Base-by-base conservation (phyloP, 2,888 invertebrate species). In the Sicus ferrugineus region DNA sequence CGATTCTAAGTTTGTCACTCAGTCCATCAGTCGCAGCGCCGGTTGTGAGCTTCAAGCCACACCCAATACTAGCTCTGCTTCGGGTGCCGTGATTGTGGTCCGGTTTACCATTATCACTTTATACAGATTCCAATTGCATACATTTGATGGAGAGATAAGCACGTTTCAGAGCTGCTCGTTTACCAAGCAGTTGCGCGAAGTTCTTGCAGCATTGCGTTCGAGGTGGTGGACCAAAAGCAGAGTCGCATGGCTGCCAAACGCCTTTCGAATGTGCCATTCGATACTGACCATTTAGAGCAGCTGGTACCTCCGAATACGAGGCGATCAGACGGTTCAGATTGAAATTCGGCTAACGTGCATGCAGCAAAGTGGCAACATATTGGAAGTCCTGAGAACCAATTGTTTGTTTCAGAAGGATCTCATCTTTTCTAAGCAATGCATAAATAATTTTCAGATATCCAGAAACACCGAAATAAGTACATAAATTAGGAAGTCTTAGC, bases 201-300 rank as follows among this genome's bases (percentile, higher is more conserved):
- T 30, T n/a, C 19, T 56, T 56, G 11, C 16, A 16, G 56, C 56
- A 56, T 56, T n/a, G n/a, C n/a, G n/a, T n/a, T n/a, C n/a, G n/a
- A n/a, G n/a, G n/a, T n/a, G n/a, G n/a, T n/a, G 56, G 9, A 30
- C 30, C 3, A 26, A 30, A 31, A 56, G 30, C 30, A 9, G 56
- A 56, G n/a, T 31, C 30, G 56, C 31, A 30, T 56, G 56, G 31
- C n/a, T 30, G 56, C 19, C 31, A 56, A 56, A 56, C 56, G 30
- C 56, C 56, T 56, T 56, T 56, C 56, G 30, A 56, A 56, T 56
- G 30, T 16, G 14, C 16, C 28, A 30, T 26, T 54, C 56, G n/a
- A 9, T 31, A 14, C 9, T 30, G 5, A 9, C 11, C 11, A 11
- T 9, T 11, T 34, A 34, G 38, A 46, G 46, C 6, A 5, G 46